A percentile compares a stretch with the other conserved stretches of the same genome.
Conservation (phyloP, 1,140 invertebrate species). For the Mya arenaria region DNA sequence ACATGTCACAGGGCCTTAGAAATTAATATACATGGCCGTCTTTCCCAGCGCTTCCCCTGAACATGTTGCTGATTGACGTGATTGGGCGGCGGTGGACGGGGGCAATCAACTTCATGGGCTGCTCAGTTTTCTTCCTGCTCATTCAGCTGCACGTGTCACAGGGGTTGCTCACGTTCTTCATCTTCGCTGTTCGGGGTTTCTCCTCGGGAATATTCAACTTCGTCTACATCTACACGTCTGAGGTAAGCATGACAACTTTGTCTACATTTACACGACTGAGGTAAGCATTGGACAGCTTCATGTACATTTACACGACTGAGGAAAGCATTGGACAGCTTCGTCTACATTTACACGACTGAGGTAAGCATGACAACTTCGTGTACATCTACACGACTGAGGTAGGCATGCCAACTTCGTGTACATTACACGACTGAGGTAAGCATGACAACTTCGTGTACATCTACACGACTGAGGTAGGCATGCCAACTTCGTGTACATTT, state of each 20-base stretch:
- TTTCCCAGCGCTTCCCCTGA: constrained; percentile 77
- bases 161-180: constrained; percentile 71
- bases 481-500: constrained; percentile 97
- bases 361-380: too few relatives aligned
- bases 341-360: too few relatives aligned
- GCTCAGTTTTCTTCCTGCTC: constrained; percentile 91
- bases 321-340: too few relatives aligned
- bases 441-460: too few relatives aligned
- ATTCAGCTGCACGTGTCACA: constrained; percentile 88
- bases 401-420: too few relatives aligned
- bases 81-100: constrained; percentile 95
- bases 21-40: too few relatives aligned
- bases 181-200: constrained; percentile 88
- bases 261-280: constrained; percentile 87
- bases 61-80: constrained; percentile 92
- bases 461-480: too few relatives aligned
- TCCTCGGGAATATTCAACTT: constrained; percentile 97
- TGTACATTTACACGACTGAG: constrained; percentile 97
- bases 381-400: too few relatives aligned
- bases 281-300: constrained; percentile 85
- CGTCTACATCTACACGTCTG: constrained; percentile 97
- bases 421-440: constrained; percentile 96
- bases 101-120: constrained; percentile 93
- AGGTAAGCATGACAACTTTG: constrained; percentile 90
- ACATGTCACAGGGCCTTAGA: too few relatives aligned